Conservation (phyloP, 2,888 invertebrate genomes). For the Sarcophaga caerulescens region DNA sequence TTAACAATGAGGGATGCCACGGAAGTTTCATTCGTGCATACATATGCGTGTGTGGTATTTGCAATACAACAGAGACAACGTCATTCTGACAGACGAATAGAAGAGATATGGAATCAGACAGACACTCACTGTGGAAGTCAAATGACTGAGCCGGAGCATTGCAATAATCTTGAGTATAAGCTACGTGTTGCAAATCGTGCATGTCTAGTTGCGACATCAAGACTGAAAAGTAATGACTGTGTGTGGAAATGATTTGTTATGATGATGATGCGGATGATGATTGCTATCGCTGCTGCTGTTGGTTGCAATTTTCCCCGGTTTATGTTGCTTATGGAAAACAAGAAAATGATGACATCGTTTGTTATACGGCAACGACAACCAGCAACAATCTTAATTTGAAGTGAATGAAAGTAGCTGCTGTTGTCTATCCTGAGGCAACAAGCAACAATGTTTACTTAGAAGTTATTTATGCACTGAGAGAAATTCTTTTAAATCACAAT, state of each 20-base stretch:
- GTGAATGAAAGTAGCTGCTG: background rate
- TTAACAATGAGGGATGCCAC: no score
- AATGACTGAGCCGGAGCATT: no score
- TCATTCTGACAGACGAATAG: no score
- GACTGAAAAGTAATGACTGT: background rate
- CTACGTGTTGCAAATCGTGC: no score
- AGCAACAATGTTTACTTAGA: background rate
- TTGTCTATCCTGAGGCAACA: background rate
- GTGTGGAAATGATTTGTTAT: background rate
- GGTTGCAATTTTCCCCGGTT: background rate
- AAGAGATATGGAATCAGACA: no score
- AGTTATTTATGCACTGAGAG: background rate
- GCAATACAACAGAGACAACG: no score
- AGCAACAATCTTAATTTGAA: background rate
- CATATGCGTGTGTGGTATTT: no score
- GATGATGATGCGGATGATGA: background rate
- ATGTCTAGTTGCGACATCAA: background rate
- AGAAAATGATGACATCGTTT: background rate
- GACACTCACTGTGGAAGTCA: no score
- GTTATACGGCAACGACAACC: background rate
- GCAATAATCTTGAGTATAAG: no score
- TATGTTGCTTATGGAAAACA: background rate
- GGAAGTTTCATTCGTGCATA: no score
- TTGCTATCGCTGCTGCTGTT: background rate
- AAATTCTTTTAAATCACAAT: no score